Conservation (phyloP, 2,888 invertebrate genomes). For the Cremastinae sp. region DNA sequence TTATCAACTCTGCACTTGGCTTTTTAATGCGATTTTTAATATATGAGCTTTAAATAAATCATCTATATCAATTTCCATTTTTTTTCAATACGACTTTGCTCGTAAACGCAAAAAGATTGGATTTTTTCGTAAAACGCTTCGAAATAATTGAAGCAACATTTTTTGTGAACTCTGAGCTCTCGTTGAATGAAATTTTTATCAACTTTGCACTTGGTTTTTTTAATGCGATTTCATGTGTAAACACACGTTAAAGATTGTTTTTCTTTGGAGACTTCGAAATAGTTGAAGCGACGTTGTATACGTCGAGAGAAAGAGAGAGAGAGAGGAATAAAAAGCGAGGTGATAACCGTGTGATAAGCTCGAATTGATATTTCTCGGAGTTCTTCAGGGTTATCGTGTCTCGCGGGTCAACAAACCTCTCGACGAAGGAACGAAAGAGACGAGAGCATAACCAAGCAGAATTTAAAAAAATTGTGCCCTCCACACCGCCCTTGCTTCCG, state of each 20-base stretch:
- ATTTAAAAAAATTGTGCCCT: conserved; percentile 40
- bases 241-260: conserved; percentile 34
- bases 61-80: too few relatives aligned
- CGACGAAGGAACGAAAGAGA: conserved; percentile 42
- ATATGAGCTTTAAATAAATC: too few relatives aligned
- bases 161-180: not conserved
- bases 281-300: conserved; percentile 55
- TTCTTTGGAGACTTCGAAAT: conserved; percentile 61
- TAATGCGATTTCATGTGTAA: not conserved
- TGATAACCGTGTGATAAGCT: conserved; percentile 78
- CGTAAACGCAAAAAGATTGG: too few relatives aligned
- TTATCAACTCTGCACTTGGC: too few relatives aligned
- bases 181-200: not conserved
- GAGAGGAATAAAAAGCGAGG: conserved; percentile 61
- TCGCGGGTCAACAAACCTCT: conserved; percentile 78
- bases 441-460: conserved; percentile 12
- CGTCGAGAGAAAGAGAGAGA: conserved; percentile 55
- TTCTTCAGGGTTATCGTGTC: conserved; percentile 79
- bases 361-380: conserved; percentile 72
- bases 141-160: too few relatives aligned
- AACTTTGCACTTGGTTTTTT: not conserved
- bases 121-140: too few relatives aligned
- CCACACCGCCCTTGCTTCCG: too few relatives aligned
- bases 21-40: too few relatives aligned
- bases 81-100: too few relatives aligned